Conservation (phyloP, 53 echinoderm and acorn worm genomes). For the Apostichopus leukothele region DNA sequence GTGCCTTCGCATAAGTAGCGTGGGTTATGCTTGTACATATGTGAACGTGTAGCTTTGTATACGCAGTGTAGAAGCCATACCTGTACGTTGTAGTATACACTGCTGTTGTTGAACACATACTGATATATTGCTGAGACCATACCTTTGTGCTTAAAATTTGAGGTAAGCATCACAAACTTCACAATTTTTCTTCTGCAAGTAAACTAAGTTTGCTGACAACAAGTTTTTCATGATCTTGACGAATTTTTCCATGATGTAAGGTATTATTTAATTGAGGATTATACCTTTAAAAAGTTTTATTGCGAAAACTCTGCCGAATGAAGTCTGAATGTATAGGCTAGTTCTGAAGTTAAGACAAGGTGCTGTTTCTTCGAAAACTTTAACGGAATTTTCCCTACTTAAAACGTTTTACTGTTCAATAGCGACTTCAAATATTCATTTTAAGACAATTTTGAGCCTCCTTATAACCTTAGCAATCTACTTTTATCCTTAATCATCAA, state of each 20-base stretch:
- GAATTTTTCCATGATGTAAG: not conserved
- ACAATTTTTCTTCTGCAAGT: constrained; percentile 11
- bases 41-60: constrained; percentile 28
- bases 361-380: not conserved
- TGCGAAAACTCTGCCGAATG: not conserved
- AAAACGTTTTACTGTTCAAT: not conserved
- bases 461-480: not conserved
- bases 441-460: not conserved
- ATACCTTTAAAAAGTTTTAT: constrained; percentile 6
- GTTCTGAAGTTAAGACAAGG: not conserved
- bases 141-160: constrained; percentile 36
- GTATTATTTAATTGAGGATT: not conserved
- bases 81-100: constrained; percentile 20
- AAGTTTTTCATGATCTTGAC: not conserved
- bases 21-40: constrained; percentile 60
- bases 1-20: constrained; percentile 90
- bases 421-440: not conserved
- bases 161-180: constrained; percentile 12
- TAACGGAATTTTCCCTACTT: not conserved
- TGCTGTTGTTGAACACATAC: constrained; percentile 13
- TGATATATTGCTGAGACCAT: constrained; percentile 19
- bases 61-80: constrained; percentile 14
- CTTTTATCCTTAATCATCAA: not conserved
- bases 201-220: not conserved
- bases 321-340: not conserved